phyloP scores from a whole-genome alignment of 2,888 invertebrate species.

The Heteromyza rotundicornis region DNA sequence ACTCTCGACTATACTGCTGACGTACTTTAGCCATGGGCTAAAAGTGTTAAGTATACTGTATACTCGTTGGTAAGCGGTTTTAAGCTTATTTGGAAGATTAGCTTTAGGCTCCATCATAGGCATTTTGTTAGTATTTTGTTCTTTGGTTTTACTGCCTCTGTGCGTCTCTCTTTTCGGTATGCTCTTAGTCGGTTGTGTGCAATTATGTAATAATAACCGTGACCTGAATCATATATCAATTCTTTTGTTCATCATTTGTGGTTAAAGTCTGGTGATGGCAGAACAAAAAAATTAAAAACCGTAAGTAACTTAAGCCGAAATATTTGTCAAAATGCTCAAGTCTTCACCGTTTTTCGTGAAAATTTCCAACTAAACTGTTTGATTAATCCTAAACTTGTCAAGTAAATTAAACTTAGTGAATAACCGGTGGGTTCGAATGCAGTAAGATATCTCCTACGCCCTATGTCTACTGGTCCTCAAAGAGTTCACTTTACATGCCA shows the following conservation, averaged over 20 bases:
- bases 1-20: conserved; percentile 17
- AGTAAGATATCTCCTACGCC: no score
- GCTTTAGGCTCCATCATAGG: background rate
- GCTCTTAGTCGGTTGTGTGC: conserved; percentile 6
- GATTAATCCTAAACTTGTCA: no score
- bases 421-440: no score
- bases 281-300: no score
- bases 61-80: background rate
- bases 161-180: no score
- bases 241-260: conserved; percentile 33
- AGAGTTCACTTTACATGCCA: no score
- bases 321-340: background rate
- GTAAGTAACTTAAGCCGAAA: no score
- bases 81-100: background rate
- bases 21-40: conserved; percentile 9
- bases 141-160: conserved; percentile 8
- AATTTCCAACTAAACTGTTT: no score
- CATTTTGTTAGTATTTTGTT: background rate
- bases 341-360: no score
- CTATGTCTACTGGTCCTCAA: no score
- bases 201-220: conserved; percentile 33
- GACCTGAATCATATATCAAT: conserved; percentile 43
- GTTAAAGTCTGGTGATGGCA: background rate
- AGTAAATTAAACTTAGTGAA: no score
- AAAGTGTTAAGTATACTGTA: background rate